Conservation (phyloP, 1,140 invertebrate species). For the Neuroterus valhalla region DNA sequence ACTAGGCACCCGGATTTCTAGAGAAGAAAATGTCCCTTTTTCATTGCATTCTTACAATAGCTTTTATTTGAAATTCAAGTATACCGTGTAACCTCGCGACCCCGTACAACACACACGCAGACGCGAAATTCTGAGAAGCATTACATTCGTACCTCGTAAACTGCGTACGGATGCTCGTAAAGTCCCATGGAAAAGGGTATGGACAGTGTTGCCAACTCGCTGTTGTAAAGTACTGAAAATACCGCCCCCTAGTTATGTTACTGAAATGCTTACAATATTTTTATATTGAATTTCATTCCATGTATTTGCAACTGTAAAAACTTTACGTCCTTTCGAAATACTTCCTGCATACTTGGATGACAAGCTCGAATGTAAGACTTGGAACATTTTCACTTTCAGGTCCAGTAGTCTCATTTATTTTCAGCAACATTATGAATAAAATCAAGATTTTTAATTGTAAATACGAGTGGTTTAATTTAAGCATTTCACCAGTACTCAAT, state of each 20-base stretch:
- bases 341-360: too few species aligned
- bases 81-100: slow-evolving; percentile 25
- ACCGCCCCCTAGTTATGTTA: slow-evolving; percentile 18
- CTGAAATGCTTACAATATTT: neutral
- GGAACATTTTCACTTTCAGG: too few species aligned
- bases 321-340: too few species aligned
- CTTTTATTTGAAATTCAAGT: slow-evolving; percentile 24
- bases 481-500: too few species aligned
- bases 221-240: slow-evolving; percentile 9
- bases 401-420: too few species aligned
- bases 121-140: slow-evolving; percentile 27
- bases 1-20: slow-evolving; percentile 6
- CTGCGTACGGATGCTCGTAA: slow-evolving; percentile 28
- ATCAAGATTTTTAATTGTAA: too few species aligned
- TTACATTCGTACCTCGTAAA: slow-evolving; percentile 31
- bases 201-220: slow-evolving; percentile 26
- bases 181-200: slow-evolving; percentile 18
- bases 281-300: slow-evolving; percentile 4
- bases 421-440: too few species aligned
- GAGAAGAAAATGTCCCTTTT: slow-evolving; percentile 3
- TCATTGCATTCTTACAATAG: slow-evolving; percentile 21
- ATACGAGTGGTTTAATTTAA: too few species aligned
- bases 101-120: neutral
- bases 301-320: neutral
- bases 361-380: too few species aligned